Base-by-base conservation (phyloP, 2,113 vertebrate genomes). In the Machaerirhynchus nigripectus region DNA sequence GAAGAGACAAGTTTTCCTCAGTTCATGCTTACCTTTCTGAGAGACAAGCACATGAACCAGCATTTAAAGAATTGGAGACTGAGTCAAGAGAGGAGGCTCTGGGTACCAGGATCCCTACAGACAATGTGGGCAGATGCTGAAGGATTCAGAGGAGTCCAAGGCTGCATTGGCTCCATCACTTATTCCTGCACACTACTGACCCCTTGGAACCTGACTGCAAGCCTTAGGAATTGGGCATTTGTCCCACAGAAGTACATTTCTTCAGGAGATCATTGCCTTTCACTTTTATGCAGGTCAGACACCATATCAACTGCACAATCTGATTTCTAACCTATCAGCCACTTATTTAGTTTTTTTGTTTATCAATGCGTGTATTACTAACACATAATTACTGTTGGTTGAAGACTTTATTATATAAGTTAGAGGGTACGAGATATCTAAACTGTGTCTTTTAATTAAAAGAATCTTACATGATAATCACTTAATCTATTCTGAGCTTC, bases 391-490 rank as follows among this genome's bases (percentile, higher is more conserved):
- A 68, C 37, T 60, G 9, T 31, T 59, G 19, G 14, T 44, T 57
- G 52, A 87, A 84, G 40, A 77, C 11, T 89, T 93, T 68, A 70
- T 85, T 42, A 59, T 85, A 52, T 14, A 85, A 89, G 74, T 84
- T 71, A 90, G 61, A 93, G 44, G 27, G 53, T 79, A 65, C 4
- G n/a, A 56, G 49, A 37, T 15, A 85, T 40, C 60, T 81, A 63
- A 88, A 65, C 17, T 37, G 31, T 68, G 76, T 79, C 21, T 71
- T 96, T 95, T 95, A 92, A 97, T 95, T 97, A 96, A 89, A 86
- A 61, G n/a, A 89, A 90, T 71, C 75, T 90, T 89, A 60, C 73
- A 39, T 77, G 53, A 85, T 96, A 96, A 97, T 92, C 52, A 56
- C 49, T 90, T 93, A 93, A 95, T 96, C 71, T 96, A 75, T 96